These are phyloP conservation scores for Xiphophorus birchmanni DNA, from an alignment of 2,797 vertebrate species.

Conservation along the genomic window DNA sequence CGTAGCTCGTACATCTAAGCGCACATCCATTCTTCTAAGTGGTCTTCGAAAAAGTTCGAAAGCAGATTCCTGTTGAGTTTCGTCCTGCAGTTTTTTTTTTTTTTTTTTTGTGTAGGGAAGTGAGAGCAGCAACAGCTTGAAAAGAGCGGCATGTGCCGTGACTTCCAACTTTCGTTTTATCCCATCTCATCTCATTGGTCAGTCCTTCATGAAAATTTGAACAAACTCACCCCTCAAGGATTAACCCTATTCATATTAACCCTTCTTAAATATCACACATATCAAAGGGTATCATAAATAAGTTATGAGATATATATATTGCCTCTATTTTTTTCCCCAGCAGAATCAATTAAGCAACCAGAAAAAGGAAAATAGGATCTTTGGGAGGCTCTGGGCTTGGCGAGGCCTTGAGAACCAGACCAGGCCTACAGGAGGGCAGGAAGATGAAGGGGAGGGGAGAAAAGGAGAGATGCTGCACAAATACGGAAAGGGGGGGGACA, in stretches of 20 bases:
- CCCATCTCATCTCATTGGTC: conserved; percentile 71
- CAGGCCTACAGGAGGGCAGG: conserved; percentile 45
- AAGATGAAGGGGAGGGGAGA: conserved; percentile 6
- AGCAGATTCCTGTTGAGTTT: conserved; percentile 57
- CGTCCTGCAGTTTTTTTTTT: conserved; percentile 24
- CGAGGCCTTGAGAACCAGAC: conserved; percentile 69
- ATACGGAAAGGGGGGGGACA: conserved; percentile 24
- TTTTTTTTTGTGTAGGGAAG: not conserved
- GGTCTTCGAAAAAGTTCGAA: conserved; percentile 52
- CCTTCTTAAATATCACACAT: conserved; percentile 84
- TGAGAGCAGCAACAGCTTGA: conserved; percentile 41
- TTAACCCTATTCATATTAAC: conserved; percentile 85
- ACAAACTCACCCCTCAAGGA: conserved; percentile 74
- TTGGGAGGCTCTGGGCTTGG: conserved; percentile 61
- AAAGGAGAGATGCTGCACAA: conserved; percentile 22
- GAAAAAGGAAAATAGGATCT: conserved; percentile 64
- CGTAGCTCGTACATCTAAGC: not conserved
- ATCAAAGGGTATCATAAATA: conserved; percentile 84
- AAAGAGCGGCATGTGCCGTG: conserved; percentile 43
- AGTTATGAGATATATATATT: conserved; percentile 77
- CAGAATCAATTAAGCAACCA: conserved; percentile 82
- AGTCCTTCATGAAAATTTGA: conserved; percentile 81
- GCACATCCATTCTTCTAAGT: conserved; percentile 19
- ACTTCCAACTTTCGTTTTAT: conserved; percentile 62
- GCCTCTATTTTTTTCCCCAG: conserved; percentile 69